Conservation (phyloP, 2,113 vertebrate species). For the Gambusia holbrooki region DNA sequence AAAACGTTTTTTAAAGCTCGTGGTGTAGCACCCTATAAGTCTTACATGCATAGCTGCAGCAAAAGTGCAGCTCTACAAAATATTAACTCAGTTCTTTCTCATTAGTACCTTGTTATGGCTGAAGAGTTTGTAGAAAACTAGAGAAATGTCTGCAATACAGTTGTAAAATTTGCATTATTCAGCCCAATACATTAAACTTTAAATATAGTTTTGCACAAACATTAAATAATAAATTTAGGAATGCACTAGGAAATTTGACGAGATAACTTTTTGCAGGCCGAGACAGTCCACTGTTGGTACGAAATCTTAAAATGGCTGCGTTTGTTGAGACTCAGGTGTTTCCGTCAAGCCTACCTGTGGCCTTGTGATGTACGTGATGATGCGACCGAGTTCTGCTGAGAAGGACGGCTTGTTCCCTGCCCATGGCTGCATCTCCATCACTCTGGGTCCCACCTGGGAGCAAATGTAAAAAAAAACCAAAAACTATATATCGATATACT, state of each 20-base stretch:
- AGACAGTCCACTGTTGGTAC: neutral
- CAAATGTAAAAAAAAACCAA: slow-evolving; percentile 3
- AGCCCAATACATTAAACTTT: neutral
- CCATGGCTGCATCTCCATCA: slow-evolving; percentile 55
- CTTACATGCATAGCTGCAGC: too few relatives aligned
- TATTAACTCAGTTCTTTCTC: neutral
- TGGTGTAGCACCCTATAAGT: too few relatives aligned
- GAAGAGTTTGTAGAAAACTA: neutral
- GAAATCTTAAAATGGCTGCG: neutral
- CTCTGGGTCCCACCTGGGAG: slow-evolving; percentile 59
- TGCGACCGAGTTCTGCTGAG: slow-evolving; percentile 56
- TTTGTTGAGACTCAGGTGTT: neutral
- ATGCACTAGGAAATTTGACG: neutral
- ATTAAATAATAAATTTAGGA: neutral
- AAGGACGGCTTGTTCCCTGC: slow-evolving; percentile 62
- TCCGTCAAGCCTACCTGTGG: slow-evolving; percentile 65
- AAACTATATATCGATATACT: slow-evolving; percentile 12
- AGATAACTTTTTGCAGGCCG: neutral
- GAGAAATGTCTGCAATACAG: neutral
- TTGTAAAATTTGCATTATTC: neutral
- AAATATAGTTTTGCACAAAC: neutral
- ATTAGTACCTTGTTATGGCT: neutral
- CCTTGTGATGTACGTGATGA: slow-evolving; percentile 67
- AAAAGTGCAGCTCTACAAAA: neutral
- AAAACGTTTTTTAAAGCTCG: too few relatives aligned